Conservation (phyloP, 2,888 invertebrate species). For the Drosophila melanosoma region DNA sequence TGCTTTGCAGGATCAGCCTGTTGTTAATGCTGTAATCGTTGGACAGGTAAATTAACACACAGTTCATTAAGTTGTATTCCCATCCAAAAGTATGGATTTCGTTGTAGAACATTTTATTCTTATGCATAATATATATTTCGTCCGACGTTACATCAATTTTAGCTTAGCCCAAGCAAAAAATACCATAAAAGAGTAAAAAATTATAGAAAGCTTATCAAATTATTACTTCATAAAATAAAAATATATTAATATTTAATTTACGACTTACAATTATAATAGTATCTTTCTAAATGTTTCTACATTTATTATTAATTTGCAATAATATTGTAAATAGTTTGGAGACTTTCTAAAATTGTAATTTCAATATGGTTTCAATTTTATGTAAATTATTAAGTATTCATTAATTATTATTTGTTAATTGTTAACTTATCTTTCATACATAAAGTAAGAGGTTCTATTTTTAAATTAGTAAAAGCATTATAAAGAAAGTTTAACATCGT, state of each 20-base stretch:
- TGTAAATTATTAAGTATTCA: background rate
- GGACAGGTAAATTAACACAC: slow-evolving; percentile 85
- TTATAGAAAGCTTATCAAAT: background rate
- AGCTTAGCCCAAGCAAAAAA: background rate
- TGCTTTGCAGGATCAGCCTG: slow-evolving; percentile 97
- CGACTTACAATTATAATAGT: background rate
- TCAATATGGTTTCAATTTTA: background rate
- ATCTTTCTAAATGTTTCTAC: background rate
- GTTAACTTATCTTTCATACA: too few species aligned
- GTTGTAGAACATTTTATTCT: background rate
- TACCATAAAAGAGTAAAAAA: background rate
- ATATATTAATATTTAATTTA: background rate
- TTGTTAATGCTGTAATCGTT: slow-evolving; percentile 98
- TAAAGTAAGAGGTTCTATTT: too few species aligned
- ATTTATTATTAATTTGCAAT: background rate
- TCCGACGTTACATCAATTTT: background rate
- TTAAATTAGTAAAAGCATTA: too few species aligned
- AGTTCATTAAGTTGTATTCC: background rate
- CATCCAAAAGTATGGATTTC: background rate
- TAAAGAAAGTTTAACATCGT: background rate
- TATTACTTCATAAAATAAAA: background rate
- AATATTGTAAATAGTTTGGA: background rate
- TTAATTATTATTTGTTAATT: background rate
- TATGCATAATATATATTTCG: background rate
- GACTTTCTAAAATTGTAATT: background rate